These are phyloP conservation scores for Aurelia aurita complex sp. Pacific DNA, from an alignment of 30 jellyfish, hydroid and myxozoan species.

Conservation along the genomic window DNA sequence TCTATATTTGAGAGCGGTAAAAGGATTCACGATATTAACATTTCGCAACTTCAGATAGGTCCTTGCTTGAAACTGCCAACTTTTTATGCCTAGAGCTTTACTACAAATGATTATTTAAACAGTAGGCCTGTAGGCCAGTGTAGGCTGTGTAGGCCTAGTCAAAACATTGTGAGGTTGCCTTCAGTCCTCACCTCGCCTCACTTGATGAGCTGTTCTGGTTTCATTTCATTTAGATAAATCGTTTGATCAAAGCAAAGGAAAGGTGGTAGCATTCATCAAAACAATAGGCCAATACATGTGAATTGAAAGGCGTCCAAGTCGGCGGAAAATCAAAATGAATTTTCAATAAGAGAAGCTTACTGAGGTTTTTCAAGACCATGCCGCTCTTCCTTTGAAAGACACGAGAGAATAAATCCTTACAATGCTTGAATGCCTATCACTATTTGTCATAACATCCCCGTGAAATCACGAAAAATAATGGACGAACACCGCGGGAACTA, in stretches of 20 bases:
- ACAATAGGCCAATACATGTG: constrained; percentile 68
- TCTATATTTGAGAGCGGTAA: no score
- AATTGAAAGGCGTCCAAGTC: constrained; percentile 72
- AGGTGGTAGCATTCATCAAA: constrained; percentile 65
- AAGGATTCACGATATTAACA: no score
- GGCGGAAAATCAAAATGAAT: constrained; percentile 79
- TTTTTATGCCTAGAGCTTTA: no score
- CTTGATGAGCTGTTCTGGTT: no score
- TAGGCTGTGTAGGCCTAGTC: no score
- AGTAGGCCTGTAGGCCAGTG: no score
- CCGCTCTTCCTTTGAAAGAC: constrained; percentile 62
- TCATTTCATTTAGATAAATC: not conserved
- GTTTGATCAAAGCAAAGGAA: constrained; percentile 41
- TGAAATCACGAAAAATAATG: constrained; percentile 7
- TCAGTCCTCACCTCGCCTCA: no score
- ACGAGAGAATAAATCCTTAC: constrained; percentile 40
- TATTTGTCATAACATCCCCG: constrained; percentile 48
- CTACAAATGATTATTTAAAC: no score
- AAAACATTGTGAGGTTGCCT: no score
- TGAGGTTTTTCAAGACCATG: constrained; percentile 46
- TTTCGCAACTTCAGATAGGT: no score
- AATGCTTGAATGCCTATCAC: constrained; percentile 14
- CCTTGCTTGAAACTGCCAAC: no score
- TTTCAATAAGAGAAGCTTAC: constrained; percentile 61
- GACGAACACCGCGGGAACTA: not conserved